Percentiles rank a stretch among this genome's conserved stretches.
phyloP scores from a whole-genome alignment of 2,797 vertebrate species.

The Sardinella longiceps region DNA sequence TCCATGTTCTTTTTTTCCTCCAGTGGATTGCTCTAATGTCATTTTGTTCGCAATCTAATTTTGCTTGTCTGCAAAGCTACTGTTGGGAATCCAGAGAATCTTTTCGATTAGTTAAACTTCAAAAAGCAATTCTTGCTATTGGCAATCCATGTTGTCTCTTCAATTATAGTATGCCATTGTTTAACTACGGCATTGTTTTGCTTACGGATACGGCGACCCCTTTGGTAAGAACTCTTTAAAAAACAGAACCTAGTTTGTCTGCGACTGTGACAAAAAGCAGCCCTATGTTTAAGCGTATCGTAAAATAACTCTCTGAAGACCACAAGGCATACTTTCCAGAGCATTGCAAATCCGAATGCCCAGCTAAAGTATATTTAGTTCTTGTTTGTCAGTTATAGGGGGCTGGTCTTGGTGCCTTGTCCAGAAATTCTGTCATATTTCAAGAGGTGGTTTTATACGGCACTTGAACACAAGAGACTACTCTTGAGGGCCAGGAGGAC shows the following conservation, averaged over 20 bases:
- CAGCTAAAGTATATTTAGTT: conserved; percentile 40
- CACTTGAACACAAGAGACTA: conserved; percentile 1
- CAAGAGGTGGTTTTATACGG: conserved; percentile 34
- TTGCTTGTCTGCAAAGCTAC: conserved; percentile 17
- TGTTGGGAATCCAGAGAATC: conserved; percentile 8
- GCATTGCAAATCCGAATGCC: conserved; percentile 28
- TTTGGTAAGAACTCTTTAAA: not conserved
- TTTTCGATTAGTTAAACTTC: conserved; percentile 16
- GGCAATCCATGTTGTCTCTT: not conserved
- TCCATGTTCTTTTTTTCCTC: conserved; percentile 36
- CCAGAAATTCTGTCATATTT: conserved; percentile 34
- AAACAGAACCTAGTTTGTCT: not conserved
- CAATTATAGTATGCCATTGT: not conserved
- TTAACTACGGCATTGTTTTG: not conserved
- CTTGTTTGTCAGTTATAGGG: conserved; percentile 41
- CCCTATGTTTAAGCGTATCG: conserved; percentile 25
- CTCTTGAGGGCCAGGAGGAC: conserved; percentile 23
- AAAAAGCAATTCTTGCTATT: not conserved
- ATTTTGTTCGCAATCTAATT: conserved; percentile 44
- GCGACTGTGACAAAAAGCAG: not conserved
- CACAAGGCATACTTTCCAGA: conserved; percentile 30
- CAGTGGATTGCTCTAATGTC: conserved; percentile 38
- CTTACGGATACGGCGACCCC: not conserved
- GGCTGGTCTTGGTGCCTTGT: conserved; percentile 26
- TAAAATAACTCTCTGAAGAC: conserved; percentile 33